These are phyloP conservation scores for Pygoscelis antarcticus DNA, from an alignment of 2,113 vertebrate genomes.

Conservation along the genomic window DNA sequence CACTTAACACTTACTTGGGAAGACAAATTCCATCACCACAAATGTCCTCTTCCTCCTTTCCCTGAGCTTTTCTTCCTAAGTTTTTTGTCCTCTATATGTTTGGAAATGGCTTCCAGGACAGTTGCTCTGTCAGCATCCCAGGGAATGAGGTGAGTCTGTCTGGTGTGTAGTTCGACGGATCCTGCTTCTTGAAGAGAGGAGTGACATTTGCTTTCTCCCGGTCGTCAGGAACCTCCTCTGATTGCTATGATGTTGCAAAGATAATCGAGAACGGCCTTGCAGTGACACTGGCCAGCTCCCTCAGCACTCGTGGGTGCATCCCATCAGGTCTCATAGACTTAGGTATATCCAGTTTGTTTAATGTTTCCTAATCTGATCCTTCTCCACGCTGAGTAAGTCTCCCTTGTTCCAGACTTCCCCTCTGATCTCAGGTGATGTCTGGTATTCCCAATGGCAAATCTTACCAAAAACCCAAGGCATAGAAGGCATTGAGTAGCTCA, in stretches of 20 bases:
- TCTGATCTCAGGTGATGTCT: background rate
- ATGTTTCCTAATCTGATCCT: background rate
- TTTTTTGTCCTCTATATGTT: background rate
- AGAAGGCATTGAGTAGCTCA: background rate
- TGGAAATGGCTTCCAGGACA: background rate
- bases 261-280: background rate
- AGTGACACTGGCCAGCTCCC: background rate
- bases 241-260: background rate
- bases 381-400: background rate
- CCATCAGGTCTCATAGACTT: background rate
- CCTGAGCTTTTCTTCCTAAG: background rate
- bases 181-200: background rate
- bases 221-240: rapidly evolving
- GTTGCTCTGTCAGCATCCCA: background rate
- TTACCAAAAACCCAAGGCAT: background rate
- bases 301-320: background rate
- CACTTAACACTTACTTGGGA: background rate
- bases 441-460: background rate
- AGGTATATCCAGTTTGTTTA: background rate
- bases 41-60: background rate
- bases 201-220: background rate
- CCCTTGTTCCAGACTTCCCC: background rate
- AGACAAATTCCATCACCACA: background rate
- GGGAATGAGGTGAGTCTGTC: background rate
- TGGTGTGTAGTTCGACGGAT: background rate